These are phyloP conservation scores for Calameuta idolon DNA, from an alignment of 2,888 invertebrate species.

Conservation along the genomic window DNA sequence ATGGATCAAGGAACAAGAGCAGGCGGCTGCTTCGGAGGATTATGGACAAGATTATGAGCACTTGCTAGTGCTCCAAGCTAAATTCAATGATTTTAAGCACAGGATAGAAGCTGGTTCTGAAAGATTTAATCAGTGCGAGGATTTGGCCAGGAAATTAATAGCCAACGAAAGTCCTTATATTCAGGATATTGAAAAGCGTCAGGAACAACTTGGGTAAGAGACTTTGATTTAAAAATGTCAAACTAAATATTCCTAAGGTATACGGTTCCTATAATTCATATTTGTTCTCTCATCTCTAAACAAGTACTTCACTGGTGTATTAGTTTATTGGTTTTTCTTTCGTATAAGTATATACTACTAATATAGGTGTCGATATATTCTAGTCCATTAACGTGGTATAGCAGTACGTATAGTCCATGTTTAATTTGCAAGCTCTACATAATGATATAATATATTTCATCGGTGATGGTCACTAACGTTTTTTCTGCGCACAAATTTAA, in stretches of 20 bases:
- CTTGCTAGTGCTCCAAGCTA: constrained; percentile 84
- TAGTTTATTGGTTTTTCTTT: constrained; percentile 12
- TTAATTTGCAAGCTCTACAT: neutral
- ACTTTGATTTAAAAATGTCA: neutral
- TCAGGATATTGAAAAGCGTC: constrained; percentile 85
- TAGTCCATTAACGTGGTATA: neutral
- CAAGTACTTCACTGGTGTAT: neutral
- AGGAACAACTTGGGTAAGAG: constrained; percentile 86
- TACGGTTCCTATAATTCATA: neutral
- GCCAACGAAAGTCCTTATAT: constrained; percentile 88
- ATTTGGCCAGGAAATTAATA: constrained; percentile 88
- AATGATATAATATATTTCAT: neutral
- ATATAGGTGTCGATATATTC: neutral
- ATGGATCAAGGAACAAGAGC: constrained; percentile 93
- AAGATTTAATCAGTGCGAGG: constrained; percentile 90
- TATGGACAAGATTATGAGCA: constrained; percentile 96
- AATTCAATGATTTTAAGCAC: constrained; percentile 94
- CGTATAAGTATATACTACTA: constrained; percentile 16
- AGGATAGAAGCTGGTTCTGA: constrained; percentile 91
- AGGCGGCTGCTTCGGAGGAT: constrained; percentile 90
- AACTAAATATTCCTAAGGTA: neutral
- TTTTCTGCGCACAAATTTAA: constrained; percentile 39
- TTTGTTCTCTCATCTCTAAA: neutral
- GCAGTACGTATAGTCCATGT: neutral
- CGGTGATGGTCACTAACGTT: constrained; percentile 21